Evolutionary conservation across 2,113 vertebrate species (phyloP).

Genomic region (Columba livia): DNA sequence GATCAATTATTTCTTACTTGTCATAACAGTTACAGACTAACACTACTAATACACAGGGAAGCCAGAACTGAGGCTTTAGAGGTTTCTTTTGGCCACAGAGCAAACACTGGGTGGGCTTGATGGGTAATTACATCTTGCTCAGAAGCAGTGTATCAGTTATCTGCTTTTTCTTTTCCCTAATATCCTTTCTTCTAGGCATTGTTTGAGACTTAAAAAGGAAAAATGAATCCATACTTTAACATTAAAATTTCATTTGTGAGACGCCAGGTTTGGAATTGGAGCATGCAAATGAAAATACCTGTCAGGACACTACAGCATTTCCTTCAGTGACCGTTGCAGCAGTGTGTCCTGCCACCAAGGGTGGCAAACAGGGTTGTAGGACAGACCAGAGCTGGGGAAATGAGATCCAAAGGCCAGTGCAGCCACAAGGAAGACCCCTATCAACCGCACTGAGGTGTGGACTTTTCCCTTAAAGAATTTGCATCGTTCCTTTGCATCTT

Average conservation of each 20-base stretch:
- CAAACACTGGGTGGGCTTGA: neutral
- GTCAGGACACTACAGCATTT: neutral
- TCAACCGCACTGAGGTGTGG: neutral
- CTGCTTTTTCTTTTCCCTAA: neutral
- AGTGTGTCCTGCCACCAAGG: neutral
- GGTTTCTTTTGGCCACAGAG: neutral
- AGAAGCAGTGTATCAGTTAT: neutral
- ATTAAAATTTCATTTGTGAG: neutral
- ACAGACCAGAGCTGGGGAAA: neutral
- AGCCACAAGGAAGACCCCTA: neutral
- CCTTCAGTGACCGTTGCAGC: neutral
- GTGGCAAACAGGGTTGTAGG: neutral
- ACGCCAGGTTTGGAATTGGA: neutral
- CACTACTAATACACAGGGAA: neutral
- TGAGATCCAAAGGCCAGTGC: neutral
- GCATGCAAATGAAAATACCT: neutral
- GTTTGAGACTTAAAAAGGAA: neutral
- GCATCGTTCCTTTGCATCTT: neutral
- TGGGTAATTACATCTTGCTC: neutral
- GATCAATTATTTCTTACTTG: neutral
- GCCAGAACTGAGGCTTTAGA: neutral
- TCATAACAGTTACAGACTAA: neutral
- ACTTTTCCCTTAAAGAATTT: neutral
- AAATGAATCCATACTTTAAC: neutral
- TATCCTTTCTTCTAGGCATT: neutral